These are phyloP conservation scores for Catharus bicknelli DNA, from an alignment of 2,113 vertebrate species.

Conservation along the genomic window DNA sequence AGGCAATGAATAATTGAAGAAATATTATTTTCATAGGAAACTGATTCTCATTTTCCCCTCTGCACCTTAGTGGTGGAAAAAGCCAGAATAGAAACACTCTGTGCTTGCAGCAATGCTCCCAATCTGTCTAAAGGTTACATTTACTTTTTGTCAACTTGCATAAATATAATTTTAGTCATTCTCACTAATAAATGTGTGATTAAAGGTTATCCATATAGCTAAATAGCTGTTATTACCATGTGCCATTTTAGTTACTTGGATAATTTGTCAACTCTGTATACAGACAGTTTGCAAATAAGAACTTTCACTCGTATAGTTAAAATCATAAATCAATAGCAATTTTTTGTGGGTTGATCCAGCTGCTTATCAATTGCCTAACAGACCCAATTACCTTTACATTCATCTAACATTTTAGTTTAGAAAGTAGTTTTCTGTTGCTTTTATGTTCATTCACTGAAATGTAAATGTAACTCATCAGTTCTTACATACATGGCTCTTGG, in stretches of 20 bases:
- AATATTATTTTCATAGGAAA: background rate
- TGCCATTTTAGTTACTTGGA: conserved; percentile 59
- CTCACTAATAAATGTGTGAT: conserved; percentile 67
- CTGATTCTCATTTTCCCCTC: background rate
- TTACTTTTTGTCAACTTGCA: conserved; percentile 12
- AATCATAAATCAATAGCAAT: conserved; percentile 70
- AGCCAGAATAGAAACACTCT: background rate
- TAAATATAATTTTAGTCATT: background rate
- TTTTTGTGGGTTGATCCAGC: conserved; percentile 59
- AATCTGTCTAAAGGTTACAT: conserved; percentile 2
- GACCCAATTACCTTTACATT: conserved; percentile 16
- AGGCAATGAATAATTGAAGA: background rate
- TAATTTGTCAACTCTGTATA: conserved; percentile 56
- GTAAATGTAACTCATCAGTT: background rate
- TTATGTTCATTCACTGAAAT: background rate
- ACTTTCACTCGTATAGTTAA: conserved; percentile 56
- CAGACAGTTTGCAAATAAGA: conserved; percentile 60
- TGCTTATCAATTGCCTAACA: conserved; percentile 46
- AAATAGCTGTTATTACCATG: conserved; percentile 62
- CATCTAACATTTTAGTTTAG: background rate
- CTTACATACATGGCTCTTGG: background rate
- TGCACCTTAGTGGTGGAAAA: background rate
- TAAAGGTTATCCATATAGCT: conserved; percentile 56
- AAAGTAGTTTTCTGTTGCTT: background rate
- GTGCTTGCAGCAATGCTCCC: background rate